Evolutionary conservation across 2,888 invertebrate genomes (phyloP), one percentile per base, ranked within the genome.

Genomic region (Eulithis testata): DNA sequence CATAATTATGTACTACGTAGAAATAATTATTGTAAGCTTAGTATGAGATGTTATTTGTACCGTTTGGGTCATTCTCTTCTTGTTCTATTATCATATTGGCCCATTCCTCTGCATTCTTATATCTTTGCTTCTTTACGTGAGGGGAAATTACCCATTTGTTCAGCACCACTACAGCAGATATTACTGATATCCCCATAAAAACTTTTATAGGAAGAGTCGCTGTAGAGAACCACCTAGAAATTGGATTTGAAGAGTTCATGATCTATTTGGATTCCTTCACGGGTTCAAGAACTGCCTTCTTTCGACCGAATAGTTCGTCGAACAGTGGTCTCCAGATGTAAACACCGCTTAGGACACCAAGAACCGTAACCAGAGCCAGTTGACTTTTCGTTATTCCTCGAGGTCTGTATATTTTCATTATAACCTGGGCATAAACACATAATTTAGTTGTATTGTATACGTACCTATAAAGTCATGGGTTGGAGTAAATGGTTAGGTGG

Each of bases 291-390:
- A 67, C 64, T 37, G 64, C 60, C 59, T 75, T 76, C 60, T 74
- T 78, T 61, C 73, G 77, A 11, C 79, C 79, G 69, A 77, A 86
- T 69, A 78, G 76, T 5, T 89, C 85, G 63, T 86, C 79, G 59
- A 94, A 83, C 7, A 91, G 50, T 2, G 94, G 94, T 76, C 84
- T 89, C 94, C 94, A 94, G 73, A 94, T 91, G 72, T 94, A 94
- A 68, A 90, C 72, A 68, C 94, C 94, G 62, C 90, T 79, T 52
- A 90, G 73, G 59, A 90, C 80, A 36, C 94, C 94, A 57, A 94
- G 69, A 71, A 91, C 66, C 43, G 87, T 76, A 11, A 85, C 87
- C 52, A 94, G 65, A 58, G 83, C 74, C 66, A 94, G 67, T 76
- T 94, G 91, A 60, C 84, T 80, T 69, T 61, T 90, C 11, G 88